Percentiles rank a stretch among this genome's conserved stretches.
Conservation (phyloP, 1,140 invertebrate species). For the Amphibalanus amphitrite region DNA sequence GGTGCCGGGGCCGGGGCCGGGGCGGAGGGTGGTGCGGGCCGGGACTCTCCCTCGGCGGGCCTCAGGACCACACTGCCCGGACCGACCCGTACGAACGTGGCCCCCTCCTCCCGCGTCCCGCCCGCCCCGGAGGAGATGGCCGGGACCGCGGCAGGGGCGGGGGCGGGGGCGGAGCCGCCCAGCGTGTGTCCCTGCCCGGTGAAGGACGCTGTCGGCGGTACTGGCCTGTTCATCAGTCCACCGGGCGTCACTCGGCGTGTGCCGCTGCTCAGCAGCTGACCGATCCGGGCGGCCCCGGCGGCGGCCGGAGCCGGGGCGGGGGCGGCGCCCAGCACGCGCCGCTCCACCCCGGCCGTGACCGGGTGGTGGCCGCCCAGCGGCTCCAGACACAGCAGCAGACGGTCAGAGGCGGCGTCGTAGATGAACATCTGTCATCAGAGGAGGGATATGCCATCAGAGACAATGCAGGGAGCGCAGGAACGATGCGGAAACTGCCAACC, state of each 20-base stretch:
- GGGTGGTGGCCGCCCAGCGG: neutral
- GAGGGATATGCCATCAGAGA: too few relatives aligned
- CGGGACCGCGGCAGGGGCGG: too few relatives aligned
- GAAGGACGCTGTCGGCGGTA: neutral
- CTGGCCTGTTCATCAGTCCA: neutral
- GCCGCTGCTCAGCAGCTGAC: neutral
- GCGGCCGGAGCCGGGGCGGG: too few relatives aligned
- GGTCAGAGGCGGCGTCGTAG: neutral
- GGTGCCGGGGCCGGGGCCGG: too few relatives aligned
- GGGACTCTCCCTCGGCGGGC: neutral
- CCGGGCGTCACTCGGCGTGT: neutral
- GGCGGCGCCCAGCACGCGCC: neutral
- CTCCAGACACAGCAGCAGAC: neutral
- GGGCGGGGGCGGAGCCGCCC: too few relatives aligned
- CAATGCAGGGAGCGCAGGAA: too few relatives aligned
- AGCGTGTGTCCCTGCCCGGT: neutral
- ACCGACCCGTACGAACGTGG: neutral
- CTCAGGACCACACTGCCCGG: neutral
- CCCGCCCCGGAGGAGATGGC: too few relatives aligned
- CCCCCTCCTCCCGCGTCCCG: too few relatives aligned
- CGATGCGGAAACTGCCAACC: too few relatives aligned
- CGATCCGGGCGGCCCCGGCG: neutral
- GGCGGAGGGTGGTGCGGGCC: too few relatives aligned
- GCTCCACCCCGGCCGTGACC: neutral
- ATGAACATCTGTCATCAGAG: neutral